Conservation (phyloP, 92 coral and sea anemone genomes). For the Porites evermanni region DNA sequence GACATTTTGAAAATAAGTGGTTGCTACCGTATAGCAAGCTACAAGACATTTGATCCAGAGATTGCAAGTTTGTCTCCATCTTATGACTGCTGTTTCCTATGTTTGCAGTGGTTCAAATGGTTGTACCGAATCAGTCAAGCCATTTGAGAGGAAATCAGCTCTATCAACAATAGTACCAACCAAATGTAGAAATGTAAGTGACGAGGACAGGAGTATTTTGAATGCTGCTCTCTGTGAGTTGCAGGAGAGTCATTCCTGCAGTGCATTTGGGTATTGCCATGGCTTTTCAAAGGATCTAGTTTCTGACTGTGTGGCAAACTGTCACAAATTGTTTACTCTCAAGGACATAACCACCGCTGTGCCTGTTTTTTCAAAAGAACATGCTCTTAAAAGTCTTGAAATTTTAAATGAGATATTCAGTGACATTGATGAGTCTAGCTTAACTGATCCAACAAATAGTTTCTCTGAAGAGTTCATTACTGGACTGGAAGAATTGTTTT, state of each 20-base stretch:
- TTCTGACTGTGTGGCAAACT: conserved; percentile 57
- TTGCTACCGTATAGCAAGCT: conserved; percentile 56
- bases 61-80: conserved; percentile 24
- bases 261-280: conserved; percentile 58
- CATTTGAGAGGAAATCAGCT: conserved; percentile 9
- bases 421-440: not conserved
- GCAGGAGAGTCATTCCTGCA: not conserved
- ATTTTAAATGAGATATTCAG: conserved; percentile 27
- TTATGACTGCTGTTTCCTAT: conserved; percentile 43
- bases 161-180: not conserved
- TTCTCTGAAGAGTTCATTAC: not conserved
- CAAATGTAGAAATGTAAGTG: conserved; percentile 34
- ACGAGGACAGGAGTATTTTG: conserved; percentile 26
- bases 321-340: conserved; percentile 48
- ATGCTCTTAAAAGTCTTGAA: conserved; percentile 48
- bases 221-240: conserved; percentile 40
- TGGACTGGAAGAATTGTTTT: conserved; percentile 3
- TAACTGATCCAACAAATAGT: not conserved
- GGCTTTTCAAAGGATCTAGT: conserved; percentile 65
- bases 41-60: conserved; percentile 27
- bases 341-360: conserved; percentile 39
- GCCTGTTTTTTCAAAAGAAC: conserved; percentile 46
- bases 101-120: conserved; percentile 3
- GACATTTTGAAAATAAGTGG: conserved; percentile 56
- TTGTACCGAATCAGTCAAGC: conserved; percentile 11